A percentile compares a stretch with the other conserved stretches of the same genome.
These are phyloP conservation scores for Podarcis raffonei DNA, from an alignment of 2,113 vertebrate genomes.

Conservation along the genomic window DNA sequence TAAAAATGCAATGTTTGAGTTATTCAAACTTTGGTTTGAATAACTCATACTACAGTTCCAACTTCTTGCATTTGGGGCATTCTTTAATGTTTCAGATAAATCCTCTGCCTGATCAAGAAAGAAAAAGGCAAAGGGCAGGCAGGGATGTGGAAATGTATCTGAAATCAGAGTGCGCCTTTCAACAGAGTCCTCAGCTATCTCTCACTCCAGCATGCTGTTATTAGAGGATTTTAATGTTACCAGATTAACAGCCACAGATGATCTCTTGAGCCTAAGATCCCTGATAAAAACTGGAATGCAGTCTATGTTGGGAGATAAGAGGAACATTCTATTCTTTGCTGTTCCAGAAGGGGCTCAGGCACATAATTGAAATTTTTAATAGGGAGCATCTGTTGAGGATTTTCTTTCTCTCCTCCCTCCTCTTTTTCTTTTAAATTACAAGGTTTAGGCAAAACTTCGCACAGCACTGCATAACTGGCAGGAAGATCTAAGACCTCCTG, in stretches of 20 bases:
- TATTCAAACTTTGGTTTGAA: background rate
- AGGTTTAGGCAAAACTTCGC: background rate
- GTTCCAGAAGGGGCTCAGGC: slow-evolving; percentile 22
- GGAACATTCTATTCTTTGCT: slow-evolving; percentile 4
- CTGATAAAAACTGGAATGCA: background rate
- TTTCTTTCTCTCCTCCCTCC: background rate
- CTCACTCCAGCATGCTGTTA: slow-evolving; percentile 5
- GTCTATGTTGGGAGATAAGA: background rate
- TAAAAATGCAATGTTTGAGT: background rate
- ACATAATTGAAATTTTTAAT: slow-evolving; percentile 1
- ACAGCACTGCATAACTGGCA: background rate
- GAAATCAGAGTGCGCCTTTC: slow-evolving; percentile 17
- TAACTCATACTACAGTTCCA: background rate
- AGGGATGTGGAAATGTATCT: background rate
- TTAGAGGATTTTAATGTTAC: slow-evolving; percentile 40
- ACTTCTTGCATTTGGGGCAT: background rate
- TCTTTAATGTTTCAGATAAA: slow-evolving; percentile 35
- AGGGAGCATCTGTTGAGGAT: slow-evolving; percentile 26
- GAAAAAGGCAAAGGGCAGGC: background rate
- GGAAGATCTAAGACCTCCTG: slow-evolving; percentile 27
- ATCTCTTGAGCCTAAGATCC: slow-evolving; percentile 32
- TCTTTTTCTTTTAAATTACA: background rate
- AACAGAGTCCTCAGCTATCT: background rate
- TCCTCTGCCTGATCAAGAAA: background rate
- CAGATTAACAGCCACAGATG: slow-evolving; percentile 20